phyloP scores from a whole-genome alignment of 2,113 vertebrate genomes.

The Pelecanoides urinatrix region DNA sequence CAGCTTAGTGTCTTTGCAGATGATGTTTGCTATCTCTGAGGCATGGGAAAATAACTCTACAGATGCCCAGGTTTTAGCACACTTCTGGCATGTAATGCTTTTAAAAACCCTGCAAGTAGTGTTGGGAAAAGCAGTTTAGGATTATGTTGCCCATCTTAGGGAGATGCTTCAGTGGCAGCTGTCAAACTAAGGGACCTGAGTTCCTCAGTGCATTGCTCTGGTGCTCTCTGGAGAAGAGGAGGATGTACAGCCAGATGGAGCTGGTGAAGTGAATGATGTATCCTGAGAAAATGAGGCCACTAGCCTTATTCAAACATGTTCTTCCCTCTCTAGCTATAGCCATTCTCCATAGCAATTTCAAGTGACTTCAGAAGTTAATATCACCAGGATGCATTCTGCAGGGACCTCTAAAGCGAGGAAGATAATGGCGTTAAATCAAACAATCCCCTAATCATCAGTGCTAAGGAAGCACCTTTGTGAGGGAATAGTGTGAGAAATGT shows the following conservation, averaged over 20 bases:
- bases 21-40: background rate
- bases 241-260: background rate
- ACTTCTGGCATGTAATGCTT: background rate
- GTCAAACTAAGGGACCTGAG: background rate
- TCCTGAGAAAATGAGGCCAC: background rate
- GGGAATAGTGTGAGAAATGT: background rate
- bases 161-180: background rate
- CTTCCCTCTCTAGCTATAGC: background rate
- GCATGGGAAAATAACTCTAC: background rate
- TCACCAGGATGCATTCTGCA: background rate
- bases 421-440: background rate
- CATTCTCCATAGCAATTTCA: background rate
- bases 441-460: background rate
- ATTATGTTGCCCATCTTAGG: background rate
- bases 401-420: background rate
- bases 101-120: background rate
- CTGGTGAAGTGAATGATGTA: background rate
- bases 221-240: background rate
- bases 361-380: background rate
- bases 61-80: background rate
- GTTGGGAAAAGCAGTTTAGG: background rate
- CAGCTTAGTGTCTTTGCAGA: background rate
- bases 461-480: background rate
- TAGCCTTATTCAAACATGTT: background rate
- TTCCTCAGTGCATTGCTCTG: background rate